Base-by-base conservation (phyloP, 2,113 vertebrate species). In the Etia nguti region DNA sequence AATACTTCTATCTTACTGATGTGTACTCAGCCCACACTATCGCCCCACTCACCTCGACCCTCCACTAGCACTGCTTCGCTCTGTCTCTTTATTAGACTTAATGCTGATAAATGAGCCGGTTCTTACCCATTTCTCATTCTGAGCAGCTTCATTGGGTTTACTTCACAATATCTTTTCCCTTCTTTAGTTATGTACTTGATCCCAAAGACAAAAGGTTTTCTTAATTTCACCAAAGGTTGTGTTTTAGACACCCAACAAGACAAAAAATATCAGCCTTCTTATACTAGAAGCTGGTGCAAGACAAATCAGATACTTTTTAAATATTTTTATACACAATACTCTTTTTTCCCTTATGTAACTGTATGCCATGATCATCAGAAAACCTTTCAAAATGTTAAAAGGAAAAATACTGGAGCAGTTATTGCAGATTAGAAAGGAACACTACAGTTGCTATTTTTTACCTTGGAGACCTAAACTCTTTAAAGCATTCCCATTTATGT, bases 61-160 rank as follows among this genome's bases (percentile, higher is more conserved):
- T 75, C 79, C 80, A 54, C 86, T 9, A 5, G n/a, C 83, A 56
- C 80, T 43, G 62, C 86, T 87, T 68, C 79, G 88, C 85, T 91
- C 82, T 43, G 24, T 92, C 88, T 89, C 81, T 79, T 87, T 87
- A 93, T 94, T 95, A 89, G 88, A 93, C 92, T 89, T 93, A 96
- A 94, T 93, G 89, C 90, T 94, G 94, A 96, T 94, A 94, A 93
- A 95, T 94, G 92, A 93, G 84, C 50, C 79, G 1, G 54, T 83
- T 89, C 87, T 91, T 54, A 86, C 60, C 86, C 79, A 70, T 92
- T 94, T 83, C 87, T 93, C 91, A 89, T 92, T 90, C 65, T 43
- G 75, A 91, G 79, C 55, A 70, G 83, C 57, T 80, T 20, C 1
- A 13, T 55, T 88, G 90, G 84, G 88, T 90, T 91, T 91, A 84